These are phyloP conservation scores for Dermochelys coriacea DNA, from an alignment of 2,797 vertebrate species.

Conservation along the genomic window DNA sequence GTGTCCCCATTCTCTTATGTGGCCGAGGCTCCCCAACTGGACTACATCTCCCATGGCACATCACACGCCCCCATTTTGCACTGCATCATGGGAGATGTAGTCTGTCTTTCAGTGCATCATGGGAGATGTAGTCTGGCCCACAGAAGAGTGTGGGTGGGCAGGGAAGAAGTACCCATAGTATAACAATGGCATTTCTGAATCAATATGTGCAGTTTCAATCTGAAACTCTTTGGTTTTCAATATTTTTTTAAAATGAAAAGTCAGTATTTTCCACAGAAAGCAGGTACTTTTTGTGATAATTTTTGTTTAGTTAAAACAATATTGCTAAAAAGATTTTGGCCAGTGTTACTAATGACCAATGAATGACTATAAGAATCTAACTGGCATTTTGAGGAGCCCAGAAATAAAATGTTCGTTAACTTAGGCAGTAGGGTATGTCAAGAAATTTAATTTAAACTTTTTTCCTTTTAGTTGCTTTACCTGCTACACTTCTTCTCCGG, in stretches of 20 bases:
- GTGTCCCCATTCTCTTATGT: not conserved
- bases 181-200: not conserved
- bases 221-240: not conserved
- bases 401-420: not conserved
- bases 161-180: not conserved
- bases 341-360: not conserved
- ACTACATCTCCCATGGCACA: not conserved
- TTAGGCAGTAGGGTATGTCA: not conserved
- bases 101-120: not conserved
- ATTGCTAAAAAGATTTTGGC: not conserved
- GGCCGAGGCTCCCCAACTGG: not conserved
- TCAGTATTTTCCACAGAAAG: not conserved
- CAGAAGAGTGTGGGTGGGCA: not conserved
- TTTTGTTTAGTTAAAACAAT: not conserved
- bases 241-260: not conserved
- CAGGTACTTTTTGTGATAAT: not conserved
- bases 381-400: not conserved
- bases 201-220: not conserved
- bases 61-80: not conserved
- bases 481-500: not conserved
- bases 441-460: not conserved
- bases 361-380: not conserved
- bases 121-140: rapidly evolving
- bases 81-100: rapidly evolving
- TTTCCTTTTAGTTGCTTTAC: not conserved